Evolutionary conservation across 2,888 invertebrate species (phyloP).

Genomic region (Clunio marinus): DNA sequence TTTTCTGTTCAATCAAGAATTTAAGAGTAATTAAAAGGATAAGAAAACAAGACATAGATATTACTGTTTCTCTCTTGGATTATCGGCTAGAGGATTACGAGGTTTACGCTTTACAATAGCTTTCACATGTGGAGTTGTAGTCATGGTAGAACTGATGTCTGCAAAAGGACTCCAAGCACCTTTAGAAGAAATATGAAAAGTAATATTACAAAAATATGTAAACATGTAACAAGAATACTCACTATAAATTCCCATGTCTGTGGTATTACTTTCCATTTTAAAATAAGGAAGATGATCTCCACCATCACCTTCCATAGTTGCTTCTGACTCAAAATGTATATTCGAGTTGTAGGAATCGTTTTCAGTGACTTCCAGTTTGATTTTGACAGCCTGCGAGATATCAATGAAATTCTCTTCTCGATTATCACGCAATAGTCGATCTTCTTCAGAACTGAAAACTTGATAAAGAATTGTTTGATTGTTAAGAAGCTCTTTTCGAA

Average conservation of each 20-base stretch:
- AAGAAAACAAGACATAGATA: neutral
- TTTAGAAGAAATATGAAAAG: no score
- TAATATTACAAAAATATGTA: no score
- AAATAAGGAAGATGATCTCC: constrained; percentile 11
- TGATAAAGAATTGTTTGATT: constrained; percentile 33
- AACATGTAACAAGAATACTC: no score
- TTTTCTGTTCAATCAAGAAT: constrained; percentile 7
- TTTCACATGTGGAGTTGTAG: neutral
- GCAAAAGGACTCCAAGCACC: constrained; percentile 25
- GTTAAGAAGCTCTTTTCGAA: constrained; percentile 30
- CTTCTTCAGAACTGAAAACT: constrained; percentile 23
- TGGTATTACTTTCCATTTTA: constrained; percentile 22
- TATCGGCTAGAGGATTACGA: constrained; percentile 30
- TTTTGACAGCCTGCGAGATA: constrained; percentile 32
- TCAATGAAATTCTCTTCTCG: constrained; percentile 30
- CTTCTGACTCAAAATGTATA: constrained; percentile 23
- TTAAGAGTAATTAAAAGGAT: neutral
- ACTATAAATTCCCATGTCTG: constrained; percentile 26
- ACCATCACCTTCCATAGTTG: neutral
- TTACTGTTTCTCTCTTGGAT: constrained; percentile 33
- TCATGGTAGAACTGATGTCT: neutral
- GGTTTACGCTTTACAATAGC: constrained; percentile 13
- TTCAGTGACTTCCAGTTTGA: constrained; percentile 26
- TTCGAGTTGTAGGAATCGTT: constrained; percentile 29
- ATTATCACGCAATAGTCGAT: neutral